A percentile compares a stretch with the other conserved stretches of the same genome.
Evolutionary conservation across 64 coral and sea anemone genomes (phyloP).

Genomic region (Actinia equina): DNA sequence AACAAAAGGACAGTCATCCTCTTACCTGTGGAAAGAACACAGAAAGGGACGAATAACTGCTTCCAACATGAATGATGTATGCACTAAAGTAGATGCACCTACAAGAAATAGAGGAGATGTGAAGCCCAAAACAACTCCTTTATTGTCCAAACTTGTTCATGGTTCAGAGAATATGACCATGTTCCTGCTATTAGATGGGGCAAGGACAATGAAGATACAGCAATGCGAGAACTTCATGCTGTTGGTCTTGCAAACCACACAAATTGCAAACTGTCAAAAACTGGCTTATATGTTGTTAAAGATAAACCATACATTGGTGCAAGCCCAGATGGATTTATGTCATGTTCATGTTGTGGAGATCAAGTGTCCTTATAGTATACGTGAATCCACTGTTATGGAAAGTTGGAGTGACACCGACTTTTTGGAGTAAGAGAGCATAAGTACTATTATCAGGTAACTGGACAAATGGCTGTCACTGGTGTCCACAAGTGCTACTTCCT

Average conservation of each 20-base stretch:
- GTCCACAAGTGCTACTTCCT: background rate
- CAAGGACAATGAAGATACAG: background rate
- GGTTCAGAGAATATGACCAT: background rate
- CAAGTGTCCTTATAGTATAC: background rate
- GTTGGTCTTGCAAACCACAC: too few species aligned
- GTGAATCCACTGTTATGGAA: too few species aligned
- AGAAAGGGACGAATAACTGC: constrained; percentile 31
- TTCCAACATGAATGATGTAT: constrained; percentile 29
- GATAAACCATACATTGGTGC: constrained; percentile 42
- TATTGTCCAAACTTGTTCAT: constrained; percentile 17
- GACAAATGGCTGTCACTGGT: background rate
- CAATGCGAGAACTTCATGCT: too few species aligned
- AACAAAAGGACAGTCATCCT: constrained; percentile 14
- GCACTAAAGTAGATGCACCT: constrained; percentile 7
- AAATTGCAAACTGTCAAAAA: constrained; percentile 19
- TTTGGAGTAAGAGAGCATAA: constrained; percentile 6
- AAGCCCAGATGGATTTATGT: constrained; percentile 37
- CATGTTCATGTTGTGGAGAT: constrained; percentile 15
- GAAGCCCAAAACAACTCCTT: constrained; percentile 15
- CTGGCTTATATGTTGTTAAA: constrained; percentile 32
- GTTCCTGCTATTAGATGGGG: constrained; percentile 39
- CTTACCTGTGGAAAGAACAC: constrained; percentile 16
- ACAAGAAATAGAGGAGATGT: background rate
- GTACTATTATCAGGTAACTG: constrained; percentile 28
- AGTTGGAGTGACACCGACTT: constrained; percentile 1